Evolutionary conservation across 1,140 invertebrate genomes (phyloP), one percentile per base, ranked within the genome.

Genomic region (Caenorhabditis remanei): DNA sequence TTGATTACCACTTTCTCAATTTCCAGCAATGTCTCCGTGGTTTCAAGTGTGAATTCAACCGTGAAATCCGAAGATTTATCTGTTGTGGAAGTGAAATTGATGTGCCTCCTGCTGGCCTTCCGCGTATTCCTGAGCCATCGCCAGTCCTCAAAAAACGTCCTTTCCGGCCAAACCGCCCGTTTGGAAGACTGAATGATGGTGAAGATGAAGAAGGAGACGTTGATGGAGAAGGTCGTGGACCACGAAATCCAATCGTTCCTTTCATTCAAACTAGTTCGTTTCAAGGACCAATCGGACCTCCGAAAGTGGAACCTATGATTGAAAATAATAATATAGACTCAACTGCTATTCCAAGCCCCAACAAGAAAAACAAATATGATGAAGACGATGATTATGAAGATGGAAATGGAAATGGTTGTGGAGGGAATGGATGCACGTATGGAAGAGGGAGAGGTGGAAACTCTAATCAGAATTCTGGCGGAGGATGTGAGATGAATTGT

Each of bases 1-100:
- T 46, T 40, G 14, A 21, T 24, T 63, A 61, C 50, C 46, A 0
- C 1, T 43, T 43, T 50, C 50, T 11, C 9, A 13, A 84, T 55
- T 89, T 85, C 65, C 67, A 88, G 85, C 89, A 86, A 83, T 89
- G 89, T 58, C 83, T 58, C 24, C 86, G 79, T 65, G 87, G 87
- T 55, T 89, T 89, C 61, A 63, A 85, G 19, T 89, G 89, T 56
- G 89, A 89, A 71, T 85, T 89, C 41, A 89, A 89, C 56, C 71
- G 56, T 48, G 89, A 89, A 24, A 88, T 89, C 50, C 58, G 89
- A 48, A 83, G 87, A 24, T 88, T 89, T 63, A 88, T 89, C 24
- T 89, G 89, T 61, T 89, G 89, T 43, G 89, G 89, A 46, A 84
- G 75, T 14, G 85, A 87, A 82, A 19, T 63, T 21, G 87, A 87